Base-by-base conservation (phyloP, 2,888 invertebrate species). In the Orthosia gothica region DNA sequence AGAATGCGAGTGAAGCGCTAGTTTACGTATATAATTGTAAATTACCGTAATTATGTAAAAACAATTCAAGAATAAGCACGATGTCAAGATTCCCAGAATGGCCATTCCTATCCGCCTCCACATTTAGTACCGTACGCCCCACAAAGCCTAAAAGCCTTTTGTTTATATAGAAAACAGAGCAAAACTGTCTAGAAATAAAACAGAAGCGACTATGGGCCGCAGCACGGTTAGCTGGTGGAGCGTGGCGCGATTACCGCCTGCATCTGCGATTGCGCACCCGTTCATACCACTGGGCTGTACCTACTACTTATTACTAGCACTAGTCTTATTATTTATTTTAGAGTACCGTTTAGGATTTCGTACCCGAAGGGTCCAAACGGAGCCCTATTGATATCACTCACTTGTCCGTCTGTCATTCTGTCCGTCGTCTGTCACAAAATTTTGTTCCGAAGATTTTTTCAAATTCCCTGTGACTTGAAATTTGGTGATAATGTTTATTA, bases 181-280 rank as follows among this genome's bases (percentile, higher is more conserved):
- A 82, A 82, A 67, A 80, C 70, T 69, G 62, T 70, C 67, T 79
- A 74, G 71, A 86, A 86, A 84, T 86, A 84, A 83, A 79, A 70
- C 74, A 81, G 80, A 72, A 79, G 79, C 69, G 65, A 23, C 74
- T 64, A 61, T 66, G 66, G 70, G 80, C 82, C 82, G 88, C 91
- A 93, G 87, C 95, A 93, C 92, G 90, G 92, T 91, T 95, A 90
- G 54, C 88, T 90, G 90, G 84, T 93, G 92, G 91, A 90, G 94
- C 95, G 94, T 81, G 89, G 80, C 74, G 79, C 87, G 84, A 79
- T 86, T 86, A 82, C 88, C 89, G 81, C 82, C 72, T 82, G 79
- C 81, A 81, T 82, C 88, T 75, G 67, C 78, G 82, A 82, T 87
- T 88, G 86, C 91, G 88, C 87, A 89, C 84, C 70, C 65, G 67